phyloP scores from a whole-genome alignment of 2,888 invertebrate genomes.

The Dicyrtomina minuta region DNA sequence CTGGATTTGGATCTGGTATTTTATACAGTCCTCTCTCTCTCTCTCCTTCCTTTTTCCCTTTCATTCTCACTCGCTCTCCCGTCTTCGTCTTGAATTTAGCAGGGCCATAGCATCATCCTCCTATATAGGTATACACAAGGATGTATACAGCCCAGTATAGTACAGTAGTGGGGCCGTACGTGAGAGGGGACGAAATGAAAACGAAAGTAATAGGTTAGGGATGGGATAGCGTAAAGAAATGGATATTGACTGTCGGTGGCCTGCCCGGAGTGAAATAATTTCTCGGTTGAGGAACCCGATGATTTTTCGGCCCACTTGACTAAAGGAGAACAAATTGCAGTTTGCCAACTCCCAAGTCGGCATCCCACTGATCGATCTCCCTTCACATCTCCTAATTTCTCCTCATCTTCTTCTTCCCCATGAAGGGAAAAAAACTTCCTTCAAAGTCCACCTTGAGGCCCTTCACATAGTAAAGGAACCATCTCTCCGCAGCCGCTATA shows the following conservation, averaged over 20 bases:
- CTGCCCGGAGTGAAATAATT: slow-evolving; percentile 50
- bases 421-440: too few relatives aligned
- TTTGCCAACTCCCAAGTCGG: slow-evolving; percentile 32
- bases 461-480: not conserved
- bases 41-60: not conserved
- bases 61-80: too few relatives aligned
- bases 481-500: too few relatives aligned
- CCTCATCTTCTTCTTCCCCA: too few relatives aligned
- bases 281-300: slow-evolving; percentile 47
- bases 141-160: not conserved
- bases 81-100: too few relatives aligned
- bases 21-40: not conserved
- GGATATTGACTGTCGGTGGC: slow-evolving; percentile 29
- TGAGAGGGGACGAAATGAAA: slow-evolving; percentile 23
- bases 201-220: slow-evolving; percentile 27
- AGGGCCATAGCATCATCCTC: too few relatives aligned
- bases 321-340: slow-evolving; percentile 50
- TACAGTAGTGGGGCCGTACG: not conserved
- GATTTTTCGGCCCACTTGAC: slow-evolving; percentile 50
- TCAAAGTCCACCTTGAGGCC: slow-evolving; percentile 11
- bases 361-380: slow-evolving; percentile 25
- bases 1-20: too few relatives aligned
- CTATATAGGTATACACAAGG: too few relatives aligned
- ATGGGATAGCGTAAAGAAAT: slow-evolving; percentile 22
- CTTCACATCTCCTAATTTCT: slow-evolving; percentile 25